A percentile compares a stretch with the other conserved stretches of the same genome.
These are phyloP conservation scores for Ceratosolen solmsi DNA, from an alignment of 1,140 invertebrate genomes.

Conservation along the genomic window DNA sequence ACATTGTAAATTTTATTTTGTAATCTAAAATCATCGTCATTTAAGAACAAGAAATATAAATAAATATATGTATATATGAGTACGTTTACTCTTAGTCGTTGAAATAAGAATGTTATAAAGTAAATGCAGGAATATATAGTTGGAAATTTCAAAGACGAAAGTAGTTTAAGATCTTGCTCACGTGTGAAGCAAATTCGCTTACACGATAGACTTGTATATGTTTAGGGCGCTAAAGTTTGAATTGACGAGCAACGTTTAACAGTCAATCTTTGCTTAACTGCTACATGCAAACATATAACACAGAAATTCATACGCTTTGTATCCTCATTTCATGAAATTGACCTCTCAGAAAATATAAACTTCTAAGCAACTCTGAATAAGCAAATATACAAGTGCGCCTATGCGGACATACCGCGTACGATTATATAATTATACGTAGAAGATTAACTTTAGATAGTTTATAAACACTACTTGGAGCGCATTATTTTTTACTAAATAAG, in stretches of 20 bases:
- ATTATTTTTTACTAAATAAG: not conserved
- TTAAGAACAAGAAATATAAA: no score
- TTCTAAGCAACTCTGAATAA: not conserved
- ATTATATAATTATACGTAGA: not conserved
- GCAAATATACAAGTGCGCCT: not conserved
- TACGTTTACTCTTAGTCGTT: no score
- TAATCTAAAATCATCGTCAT: no score
- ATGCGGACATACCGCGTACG: not conserved
- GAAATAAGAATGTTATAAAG: no score
- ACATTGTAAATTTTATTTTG: no score
- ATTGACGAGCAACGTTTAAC: conserved; percentile 1
- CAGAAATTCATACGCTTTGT: not conserved
- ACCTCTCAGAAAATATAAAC: conserved; percentile 25
- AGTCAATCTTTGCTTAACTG: not conserved
- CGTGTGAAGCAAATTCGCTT: not conserved
- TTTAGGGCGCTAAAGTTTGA: not conserved
- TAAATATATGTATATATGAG: no score
- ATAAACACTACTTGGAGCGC: not conserved
- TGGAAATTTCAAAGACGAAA: not conserved
- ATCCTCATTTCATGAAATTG: conserved; percentile 32
- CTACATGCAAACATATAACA: not conserved
- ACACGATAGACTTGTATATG: not conserved
- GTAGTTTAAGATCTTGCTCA: not conserved
- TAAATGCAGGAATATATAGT: no score
- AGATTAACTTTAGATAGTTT: not conserved